Base-by-base conservation (phyloP, 2,888 invertebrate species). In the Amaurobius ferox region DNA sequence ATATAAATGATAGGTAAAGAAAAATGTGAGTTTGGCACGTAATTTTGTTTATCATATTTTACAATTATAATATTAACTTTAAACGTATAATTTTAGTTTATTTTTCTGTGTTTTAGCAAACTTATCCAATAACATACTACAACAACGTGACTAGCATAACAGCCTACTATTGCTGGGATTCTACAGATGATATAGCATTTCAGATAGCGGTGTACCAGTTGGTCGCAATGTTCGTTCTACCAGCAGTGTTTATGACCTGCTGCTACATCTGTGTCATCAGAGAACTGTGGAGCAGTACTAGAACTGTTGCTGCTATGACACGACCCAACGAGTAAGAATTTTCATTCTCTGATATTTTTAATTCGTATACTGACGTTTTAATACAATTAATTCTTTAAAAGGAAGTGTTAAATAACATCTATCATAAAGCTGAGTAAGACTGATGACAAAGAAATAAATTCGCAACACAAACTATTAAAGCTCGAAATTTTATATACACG, bases 221-320 rank as follows among this genome's bases (percentile, higher is more conserved):
- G 62, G 79, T 91, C 40, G 89, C 91, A 62, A 91, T 92, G 90
- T 92, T 92, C 85, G 89, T 91, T 5, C 86, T 91, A 26, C 92
- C 92, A 0, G 90, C 91, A 16, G 29, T 91, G 16, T 88, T 92
- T 64, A 91, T 92, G 91, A 87, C 90, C 2, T 90, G 91, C 89
- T 92, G 92, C 88, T 92, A 92, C 88, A 89, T 90, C 6, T 90
- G 91, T 19, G 92, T 92, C 88, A 92, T 92, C 29, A 90, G 90
- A 44, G 91, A 91, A 19, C 90, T 92, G 7, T 92, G 92, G 92
- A 89, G 91, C 64, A 92, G 91, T 81, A 91, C 91, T 9, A 90
- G 90, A 71, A 90, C 91, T 26, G 90, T 92, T 6, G 89, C 90
- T 28, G 90, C 90, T 26, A 90, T 92, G 90, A 91, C 91, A 16